phyloP scores from a whole-genome alignment of 2,888 invertebrate species.

The Archaeoteleia sp. region DNA sequence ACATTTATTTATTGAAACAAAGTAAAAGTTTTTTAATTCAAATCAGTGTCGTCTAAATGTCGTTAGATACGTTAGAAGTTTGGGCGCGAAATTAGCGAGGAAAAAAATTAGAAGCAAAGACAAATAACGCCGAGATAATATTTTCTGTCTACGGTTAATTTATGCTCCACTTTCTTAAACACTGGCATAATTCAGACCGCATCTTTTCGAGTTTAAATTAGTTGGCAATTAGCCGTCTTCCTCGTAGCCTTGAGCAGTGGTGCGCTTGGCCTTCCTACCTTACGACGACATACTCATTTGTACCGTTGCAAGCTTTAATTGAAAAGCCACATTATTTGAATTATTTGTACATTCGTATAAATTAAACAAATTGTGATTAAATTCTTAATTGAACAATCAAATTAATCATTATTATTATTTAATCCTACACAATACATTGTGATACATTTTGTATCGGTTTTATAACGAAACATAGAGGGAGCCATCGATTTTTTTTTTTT shows the following conservation, averaged over 20 bases:
- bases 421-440: no score
- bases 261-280: conserved; percentile 58
- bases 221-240: conserved; percentile 62
- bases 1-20: no score
- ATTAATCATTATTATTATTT: no score
- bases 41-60: no score
- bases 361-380: conserved; percentile 1
- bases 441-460: no score
- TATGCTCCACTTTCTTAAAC: conserved; percentile 19
- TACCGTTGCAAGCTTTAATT: conserved; percentile 36
- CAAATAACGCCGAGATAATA: no score
- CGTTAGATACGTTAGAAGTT: background rate
- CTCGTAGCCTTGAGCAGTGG: conserved; percentile 48
- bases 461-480: no score
- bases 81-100: background rate
- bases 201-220: conserved; percentile 55
- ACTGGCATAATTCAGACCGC: conserved; percentile 19
- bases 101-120: no score
- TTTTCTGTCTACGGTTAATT: no score
- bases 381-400: background rate
- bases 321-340: conserved; percentile 42
- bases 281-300: conserved; percentile 39
- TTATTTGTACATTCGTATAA: conserved; percentile 25
- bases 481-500: no score
- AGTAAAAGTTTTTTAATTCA: no score